Percentiles rank a stretch among this genome's conserved stretches.
Conservation (phyloP, 2,888 invertebrate genomes). For the Polydrusus cervinus region DNA sequence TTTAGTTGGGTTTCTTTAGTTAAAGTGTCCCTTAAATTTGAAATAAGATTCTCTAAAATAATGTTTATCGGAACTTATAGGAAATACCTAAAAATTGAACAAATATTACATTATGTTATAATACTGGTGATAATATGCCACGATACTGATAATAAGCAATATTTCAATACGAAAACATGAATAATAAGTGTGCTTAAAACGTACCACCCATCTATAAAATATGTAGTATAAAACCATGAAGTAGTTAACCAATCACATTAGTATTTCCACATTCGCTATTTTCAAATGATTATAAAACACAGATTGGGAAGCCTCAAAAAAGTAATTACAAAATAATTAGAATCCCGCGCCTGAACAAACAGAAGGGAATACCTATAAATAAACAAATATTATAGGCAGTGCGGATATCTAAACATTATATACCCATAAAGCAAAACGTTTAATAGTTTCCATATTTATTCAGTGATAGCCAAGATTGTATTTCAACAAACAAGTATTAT, state of each 20-base stretch:
- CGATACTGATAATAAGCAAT: too few relatives aligned
- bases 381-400: constrained; percentile 14
- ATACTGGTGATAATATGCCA: too few relatives aligned
- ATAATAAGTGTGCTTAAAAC: too few relatives aligned
- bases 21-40: too few relatives aligned
- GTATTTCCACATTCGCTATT: background rate
- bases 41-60: too few relatives aligned
- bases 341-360: constrained; percentile 11
- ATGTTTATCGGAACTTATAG: too few relatives aligned
- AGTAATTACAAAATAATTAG: constrained; percentile 21
- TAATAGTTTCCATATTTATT: constrained; percentile 27
- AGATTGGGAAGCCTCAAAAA: constrained; percentile 12
- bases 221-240: background rate
- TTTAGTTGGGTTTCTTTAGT: too few relatives aligned
- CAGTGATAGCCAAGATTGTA: constrained; percentile 28
- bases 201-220: too few relatives aligned
- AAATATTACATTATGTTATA: too few relatives aligned
- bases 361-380: constrained; percentile 20
- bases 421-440: constrained; percentile 15
- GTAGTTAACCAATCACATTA: background rate
- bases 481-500: constrained; percentile 26
- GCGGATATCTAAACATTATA: constrained; percentile 21
- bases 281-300: constrained; percentile 1
- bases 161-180: too few relatives aligned
- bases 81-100: too few relatives aligned